Percentiles rank a stretch among this genome's conserved stretches.
Evolutionary conservation across 2,797 vertebrate species (phyloP).

Genomic region (Enteromius radiatus): DNA sequence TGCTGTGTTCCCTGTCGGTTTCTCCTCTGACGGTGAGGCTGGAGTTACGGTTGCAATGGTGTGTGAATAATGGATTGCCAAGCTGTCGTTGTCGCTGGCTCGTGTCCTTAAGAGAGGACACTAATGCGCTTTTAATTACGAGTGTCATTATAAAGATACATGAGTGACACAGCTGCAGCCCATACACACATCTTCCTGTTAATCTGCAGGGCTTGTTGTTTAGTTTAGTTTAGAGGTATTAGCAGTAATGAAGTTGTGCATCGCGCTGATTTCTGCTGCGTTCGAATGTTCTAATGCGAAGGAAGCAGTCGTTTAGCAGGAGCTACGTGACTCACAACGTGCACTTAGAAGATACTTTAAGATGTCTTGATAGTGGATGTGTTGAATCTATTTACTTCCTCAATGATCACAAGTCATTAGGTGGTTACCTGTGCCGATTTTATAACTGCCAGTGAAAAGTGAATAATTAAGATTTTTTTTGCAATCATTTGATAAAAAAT

Average conservation of each 20-base stretch:
- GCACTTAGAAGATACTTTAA: too few relatives aligned
- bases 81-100: constrained; percentile 42
- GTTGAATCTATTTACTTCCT: background rate
- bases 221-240: constrained; percentile 26
- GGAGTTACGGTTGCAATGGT: constrained; percentile 11
- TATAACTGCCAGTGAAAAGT: too few relatives aligned
- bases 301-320: background rate
- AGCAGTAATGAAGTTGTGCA: constrained; percentile 19
- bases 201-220: constrained; percentile 38
- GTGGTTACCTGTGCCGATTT: background rate
- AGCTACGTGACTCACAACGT: background rate
- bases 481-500: background rate
- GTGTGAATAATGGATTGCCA: constrained; percentile 41
- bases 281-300: background rate
- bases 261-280: background rate
- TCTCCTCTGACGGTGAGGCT: constrained; percentile 16
- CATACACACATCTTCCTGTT: constrained; percentile 2
- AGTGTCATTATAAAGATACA: constrained; percentile 38
- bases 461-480: background rate
- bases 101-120: constrained; percentile 45
- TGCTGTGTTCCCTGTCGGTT: background rate
- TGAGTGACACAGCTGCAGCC: constrained; percentile 39
- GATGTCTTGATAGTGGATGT: background rate
- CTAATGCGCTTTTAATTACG: constrained; percentile 51
- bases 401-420: background rate